Evolutionary conservation across 2,113 vertebrate species (phyloP), one percentile per base, ranked within the genome.

Genomic region (Pagrus major): DNA sequence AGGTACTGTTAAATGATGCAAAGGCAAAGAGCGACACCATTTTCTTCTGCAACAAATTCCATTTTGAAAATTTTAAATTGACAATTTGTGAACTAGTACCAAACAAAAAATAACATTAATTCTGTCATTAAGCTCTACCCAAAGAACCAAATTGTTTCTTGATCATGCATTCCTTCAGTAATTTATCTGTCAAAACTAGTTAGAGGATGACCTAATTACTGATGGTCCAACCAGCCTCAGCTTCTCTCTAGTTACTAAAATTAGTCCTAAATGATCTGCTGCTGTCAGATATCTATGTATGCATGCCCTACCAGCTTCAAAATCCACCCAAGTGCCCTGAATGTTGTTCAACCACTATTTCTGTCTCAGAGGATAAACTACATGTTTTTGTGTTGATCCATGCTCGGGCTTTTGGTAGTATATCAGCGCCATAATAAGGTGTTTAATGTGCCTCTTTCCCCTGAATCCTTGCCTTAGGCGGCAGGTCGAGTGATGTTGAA

Each of bases 401-500:
- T 85, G 93, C 95, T 96, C 94, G 93, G 95, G 94, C 95, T 92
- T 94, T 93, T 95, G 95, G 94, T 93, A 95, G 91, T 93, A 91
- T 91, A 92, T 80, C 66, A 25, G 37, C 63, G 76, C 72, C 69
- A 77, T 86, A 88, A 92, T 63, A 76, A 79, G 70, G 61, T 95
- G 94, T 95, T 95, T 93, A 96, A 95, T 94, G 91, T 94, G 93
- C 93, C 94, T 96, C 94, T 93, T 60, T 84, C 42, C 63, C 91
- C 94, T 92, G 94, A 95, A 96, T 96, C 96, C 94, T 94, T 89
- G 95, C 96, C 95, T 94, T 91, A 96, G 96, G 95, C 97, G 91
- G 95, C 96, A 88, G 97, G 96, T 94, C 94, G 92, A 92, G 95
- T 96, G 96, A 97, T 97, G 97, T 95, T 97, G 95, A 97, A 96